Evolutionary conservation across 2,797 vertebrate genomes (phyloP).

Genomic region (Anomalospiza imberbis): DNA sequence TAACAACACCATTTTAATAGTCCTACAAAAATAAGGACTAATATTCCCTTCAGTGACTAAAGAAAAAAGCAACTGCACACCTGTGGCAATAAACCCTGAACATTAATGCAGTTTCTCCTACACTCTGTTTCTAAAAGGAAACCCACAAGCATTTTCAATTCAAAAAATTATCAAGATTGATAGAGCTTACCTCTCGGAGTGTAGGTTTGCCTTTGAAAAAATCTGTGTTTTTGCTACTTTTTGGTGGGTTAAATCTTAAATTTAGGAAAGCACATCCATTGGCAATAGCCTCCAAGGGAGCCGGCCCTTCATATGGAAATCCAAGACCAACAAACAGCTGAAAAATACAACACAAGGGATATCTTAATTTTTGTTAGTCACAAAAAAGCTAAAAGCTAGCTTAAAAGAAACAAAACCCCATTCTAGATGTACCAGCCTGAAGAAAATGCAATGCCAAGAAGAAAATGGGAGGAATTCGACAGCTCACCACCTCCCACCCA

Average conservation of each 20-base stretch:
- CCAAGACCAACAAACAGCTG: constrained; percentile 96
- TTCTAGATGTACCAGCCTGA: background rate
- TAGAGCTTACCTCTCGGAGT: constrained; percentile 87
- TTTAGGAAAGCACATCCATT: constrained; percentile 97
- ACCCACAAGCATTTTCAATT: background rate
- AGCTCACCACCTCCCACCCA: background rate
- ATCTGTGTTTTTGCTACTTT: constrained; percentile 98
- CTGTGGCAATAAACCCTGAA: background rate
- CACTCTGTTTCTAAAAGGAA: background rate
- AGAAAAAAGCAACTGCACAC: background rate
- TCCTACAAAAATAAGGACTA: background rate
- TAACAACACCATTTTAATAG: background rate
- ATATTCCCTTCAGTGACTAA: background rate
- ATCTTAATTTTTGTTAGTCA: background rate
- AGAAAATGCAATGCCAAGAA: background rate
- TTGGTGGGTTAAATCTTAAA: constrained; percentile 90
- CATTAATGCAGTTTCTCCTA: background rate
- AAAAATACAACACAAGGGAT: constrained; percentile 10
- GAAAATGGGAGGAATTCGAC: background rate
- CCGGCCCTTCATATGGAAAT: constrained; percentile 96
- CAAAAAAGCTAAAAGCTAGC: background rate
- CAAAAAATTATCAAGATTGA: background rate
- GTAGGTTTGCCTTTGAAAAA: constrained; percentile 99
- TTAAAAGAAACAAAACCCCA: background rate
- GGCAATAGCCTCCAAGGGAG: constrained; percentile 94